Evolutionary conservation across 2,797 vertebrate species (phyloP).

Genomic region (Rhinogobio ventralis): DNA sequence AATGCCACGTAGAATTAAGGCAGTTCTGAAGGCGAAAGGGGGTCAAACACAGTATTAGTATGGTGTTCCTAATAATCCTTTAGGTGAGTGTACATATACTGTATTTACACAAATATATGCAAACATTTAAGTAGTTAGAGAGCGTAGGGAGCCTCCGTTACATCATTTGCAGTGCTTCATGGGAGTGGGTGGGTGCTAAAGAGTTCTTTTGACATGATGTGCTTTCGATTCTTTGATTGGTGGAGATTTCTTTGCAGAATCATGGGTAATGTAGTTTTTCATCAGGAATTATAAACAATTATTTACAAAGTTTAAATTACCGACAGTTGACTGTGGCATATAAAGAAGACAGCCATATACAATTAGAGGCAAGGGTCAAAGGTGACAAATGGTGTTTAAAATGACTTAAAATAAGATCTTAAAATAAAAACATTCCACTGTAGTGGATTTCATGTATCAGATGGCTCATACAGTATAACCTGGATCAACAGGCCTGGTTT

Average conservation of each 20-base stretch:
- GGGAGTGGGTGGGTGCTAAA: neutral
- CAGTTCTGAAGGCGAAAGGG: too few relatives aligned
- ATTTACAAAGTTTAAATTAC: neutral
- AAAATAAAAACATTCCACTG: neutral
- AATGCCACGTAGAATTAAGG: too few relatives aligned
- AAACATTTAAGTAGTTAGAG: neutral
- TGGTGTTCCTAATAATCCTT: too few relatives aligned
- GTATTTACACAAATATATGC: neutral
- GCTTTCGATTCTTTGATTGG: neutral
- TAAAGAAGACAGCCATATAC: neutral
- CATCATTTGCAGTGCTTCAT: neutral
- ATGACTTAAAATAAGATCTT: neutral
- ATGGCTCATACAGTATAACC: neutral
- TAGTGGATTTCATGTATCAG: neutral
- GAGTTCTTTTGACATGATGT: neutral
- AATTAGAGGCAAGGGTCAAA: neutral
- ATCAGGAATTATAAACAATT: neutral
- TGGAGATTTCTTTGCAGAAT: neutral
- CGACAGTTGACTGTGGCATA: neutral
- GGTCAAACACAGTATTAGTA: too few relatives aligned
- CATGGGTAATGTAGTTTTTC: neutral
- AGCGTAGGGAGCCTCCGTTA: neutral
- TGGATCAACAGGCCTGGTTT: slow-evolving; percentile 10
- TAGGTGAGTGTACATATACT: too few relatives aligned
- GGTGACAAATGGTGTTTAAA: neutral